These are phyloP conservation scores for Brachionichthys hirsutus DNA, from an alignment of 2,113 vertebrate species.

Conservation along the genomic window DNA sequence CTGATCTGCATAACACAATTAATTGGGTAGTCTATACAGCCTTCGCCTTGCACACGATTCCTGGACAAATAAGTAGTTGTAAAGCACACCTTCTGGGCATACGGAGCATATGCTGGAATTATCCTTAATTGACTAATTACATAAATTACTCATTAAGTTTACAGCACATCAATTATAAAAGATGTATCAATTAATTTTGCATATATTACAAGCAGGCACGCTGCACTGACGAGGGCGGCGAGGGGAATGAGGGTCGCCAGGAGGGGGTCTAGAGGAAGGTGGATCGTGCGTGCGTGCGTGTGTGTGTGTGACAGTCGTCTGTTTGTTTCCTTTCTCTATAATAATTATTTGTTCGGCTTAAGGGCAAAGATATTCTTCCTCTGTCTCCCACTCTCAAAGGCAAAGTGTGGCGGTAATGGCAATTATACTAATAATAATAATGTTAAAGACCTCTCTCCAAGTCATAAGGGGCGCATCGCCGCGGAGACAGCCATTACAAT, in stretches of 20 bases:
- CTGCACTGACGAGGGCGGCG: slow-evolving; percentile 82
- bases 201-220: slow-evolving; percentile 97
- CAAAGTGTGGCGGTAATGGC: slow-evolving; percentile 84
- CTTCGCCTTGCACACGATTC: slow-evolving; percentile 90
- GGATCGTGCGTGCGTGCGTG: slow-evolving; percentile 43
- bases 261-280: slow-evolving; percentile 80
- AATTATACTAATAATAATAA: slow-evolving; percentile 99
- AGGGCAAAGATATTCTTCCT: slow-evolving; percentile 86
- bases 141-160: slow-evolving; percentile 99
- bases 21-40: slow-evolving; percentile 93
- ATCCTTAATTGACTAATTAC: slow-evolving; percentile 99
- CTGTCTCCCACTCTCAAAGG: slow-evolving; percentile 79
- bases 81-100: slow-evolving; percentile 99
- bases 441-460: slow-evolving; percentile 98
- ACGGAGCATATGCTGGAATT: slow-evolving; percentile 99
- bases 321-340: slow-evolving; percentile 97
- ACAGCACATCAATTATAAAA: slow-evolving; percentile 99
- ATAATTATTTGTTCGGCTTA: slow-evolving; percentile 99
- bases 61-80: slow-evolving; percentile 99
- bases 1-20: slow-evolving; percentile 99
- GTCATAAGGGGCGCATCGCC: slow-evolving; percentile 96
- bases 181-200: slow-evolving; percentile 99
- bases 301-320: slow-evolving; percentile 79
- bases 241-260: slow-evolving; percentile 85
- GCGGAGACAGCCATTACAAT: slow-evolving; percentile 99